Conservation (phyloP, 2,888 invertebrate species). For the Ethmia dodecea region DNA sequence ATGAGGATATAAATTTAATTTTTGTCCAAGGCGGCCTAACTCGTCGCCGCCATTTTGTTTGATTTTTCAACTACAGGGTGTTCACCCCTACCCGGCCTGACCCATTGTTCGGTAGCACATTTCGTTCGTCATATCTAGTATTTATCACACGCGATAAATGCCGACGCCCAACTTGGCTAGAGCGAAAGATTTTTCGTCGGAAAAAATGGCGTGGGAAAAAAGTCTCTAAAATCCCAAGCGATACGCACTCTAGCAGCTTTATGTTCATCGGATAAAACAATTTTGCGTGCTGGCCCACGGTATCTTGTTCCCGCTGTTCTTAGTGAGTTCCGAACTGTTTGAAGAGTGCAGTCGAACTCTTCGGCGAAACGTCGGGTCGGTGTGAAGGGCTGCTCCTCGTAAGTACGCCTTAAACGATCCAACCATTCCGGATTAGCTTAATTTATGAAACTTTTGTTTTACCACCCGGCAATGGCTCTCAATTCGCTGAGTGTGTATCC, state of each 20-base stretch:
- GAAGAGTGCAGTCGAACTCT: constrained; percentile 5
- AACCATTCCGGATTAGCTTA: not conserved
- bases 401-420: not conserved
- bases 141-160: constrained; percentile 18
- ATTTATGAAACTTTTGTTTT: too few relatives aligned
- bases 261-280: constrained; percentile 6
- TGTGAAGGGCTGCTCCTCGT: constrained; percentile 5
- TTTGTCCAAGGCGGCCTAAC: too few relatives aligned
- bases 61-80: too few relatives aligned
- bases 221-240: constrained; percentile 16
- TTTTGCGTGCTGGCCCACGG: constrained; percentile 9
- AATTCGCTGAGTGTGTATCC: too few relatives aligned
- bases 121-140: constrained; percentile 10
- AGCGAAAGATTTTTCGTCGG: constrained; percentile 14
- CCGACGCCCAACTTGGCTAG: too few relatives aligned
- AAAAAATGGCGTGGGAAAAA: constrained; percentile 19
- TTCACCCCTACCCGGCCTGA: constrained; percentile 5
- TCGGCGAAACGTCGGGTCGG: constrained; percentile 4
- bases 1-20: too few relatives aligned
- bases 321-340: constrained; percentile 2
- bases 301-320: not conserved
- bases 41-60: too few relatives aligned
- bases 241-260: constrained; percentile 15
- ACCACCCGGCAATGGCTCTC: too few relatives aligned
- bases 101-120: constrained; percentile 3